Percentiles rank a stretch among this genome's conserved stretches.
Conservation (phyloP, 2,113 vertebrate species). For the Cromileptes altivelis region DNA sequence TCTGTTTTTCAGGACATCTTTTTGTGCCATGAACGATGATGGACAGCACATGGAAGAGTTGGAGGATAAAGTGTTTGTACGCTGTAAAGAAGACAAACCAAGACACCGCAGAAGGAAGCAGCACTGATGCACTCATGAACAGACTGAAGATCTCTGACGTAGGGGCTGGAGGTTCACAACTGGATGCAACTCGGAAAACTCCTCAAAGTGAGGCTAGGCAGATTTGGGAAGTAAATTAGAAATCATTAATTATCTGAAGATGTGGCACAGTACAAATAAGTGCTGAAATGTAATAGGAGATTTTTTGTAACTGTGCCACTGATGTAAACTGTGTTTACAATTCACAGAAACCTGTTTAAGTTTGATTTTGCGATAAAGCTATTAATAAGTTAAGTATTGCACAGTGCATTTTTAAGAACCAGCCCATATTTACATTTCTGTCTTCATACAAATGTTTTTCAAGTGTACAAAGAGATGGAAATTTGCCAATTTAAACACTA, state of each 20-base stretch:
- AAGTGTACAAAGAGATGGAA: not conserved
- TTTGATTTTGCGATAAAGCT: conserved; percentile 1
- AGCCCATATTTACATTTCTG: not conserved
- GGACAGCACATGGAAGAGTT: conserved; percentile 82
- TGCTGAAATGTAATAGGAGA: not conserved
- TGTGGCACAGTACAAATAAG: not conserved
- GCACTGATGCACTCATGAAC: conserved; percentile 17
- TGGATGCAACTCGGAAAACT: not conserved
- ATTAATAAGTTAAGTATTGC: not conserved
- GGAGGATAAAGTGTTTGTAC: conserved; percentile 90
- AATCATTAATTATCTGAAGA: conserved; percentile 7
- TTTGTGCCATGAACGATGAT: conserved; percentile 87
- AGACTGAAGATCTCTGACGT: conserved; percentile 14
- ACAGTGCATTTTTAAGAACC: not conserved
- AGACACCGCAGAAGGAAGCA: conserved; percentile 62
- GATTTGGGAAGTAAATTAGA: conserved; percentile 10
- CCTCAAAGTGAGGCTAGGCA: not conserved
- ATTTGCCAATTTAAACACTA: conserved; percentile 40
- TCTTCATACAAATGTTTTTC: conserved; percentile 1
- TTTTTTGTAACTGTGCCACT: not conserved
- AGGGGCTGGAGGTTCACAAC: not conserved
- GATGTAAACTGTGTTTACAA: conserved; percentile 23
- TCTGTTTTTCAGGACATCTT: conserved; percentile 84
- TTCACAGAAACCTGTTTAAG: not conserved
- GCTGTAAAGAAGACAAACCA: conserved; percentile 80